Evolutionary conservation across 2,797 vertebrate species (phyloP).

Genomic region (Karalla daura): DNA sequence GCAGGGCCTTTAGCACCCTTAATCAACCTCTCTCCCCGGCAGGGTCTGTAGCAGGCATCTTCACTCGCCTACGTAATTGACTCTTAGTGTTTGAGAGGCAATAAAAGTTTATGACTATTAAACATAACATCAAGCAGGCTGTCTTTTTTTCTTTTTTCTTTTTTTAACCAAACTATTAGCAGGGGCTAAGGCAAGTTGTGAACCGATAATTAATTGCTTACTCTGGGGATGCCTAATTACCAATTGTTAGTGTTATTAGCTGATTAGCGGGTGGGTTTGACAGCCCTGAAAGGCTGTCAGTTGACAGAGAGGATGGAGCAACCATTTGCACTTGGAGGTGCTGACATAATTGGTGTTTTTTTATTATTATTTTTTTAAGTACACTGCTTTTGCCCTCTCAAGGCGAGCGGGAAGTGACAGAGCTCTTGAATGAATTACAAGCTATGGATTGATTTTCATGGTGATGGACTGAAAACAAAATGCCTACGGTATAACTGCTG

Average conservation of each 20-base stretch:
- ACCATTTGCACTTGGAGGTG: slow-evolving; percentile 51
- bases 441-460: slow-evolving; percentile 38
- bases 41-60: slow-evolving; percentile 67
- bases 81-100: slow-evolving; percentile 81
- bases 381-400: slow-evolving; percentile 14
- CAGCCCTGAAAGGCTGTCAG: slow-evolving; percentile 70
- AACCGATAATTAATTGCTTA: slow-evolving; percentile 84
- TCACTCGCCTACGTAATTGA: slow-evolving; percentile 83
- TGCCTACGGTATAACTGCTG: slow-evolving; percentile 43
- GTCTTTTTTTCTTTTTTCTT: no score
- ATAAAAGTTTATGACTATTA: slow-evolving; percentile 87
- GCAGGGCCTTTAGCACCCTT: slow-evolving; percentile 76
- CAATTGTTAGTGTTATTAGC: slow-evolving; percentile 81
- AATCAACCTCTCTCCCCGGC: slow-evolving; percentile 78
- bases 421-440: slow-evolving; percentile 30
- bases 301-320: slow-evolving; percentile 52
- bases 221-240: slow-evolving; percentile 82
- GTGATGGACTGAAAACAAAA: slow-evolving; percentile 21
- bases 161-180: slow-evolving; percentile 81
- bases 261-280: slow-evolving; percentile 79
- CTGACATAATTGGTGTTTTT: slow-evolving; percentile 67
- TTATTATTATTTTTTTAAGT: slow-evolving; percentile 55
- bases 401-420: slow-evolving; percentile 22
- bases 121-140: slow-evolving; percentile 81
- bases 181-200: slow-evolving; percentile 68